Conservation (phyloP, 2,797 vertebrate species). For the Uromys caudimaculatus region DNA sequence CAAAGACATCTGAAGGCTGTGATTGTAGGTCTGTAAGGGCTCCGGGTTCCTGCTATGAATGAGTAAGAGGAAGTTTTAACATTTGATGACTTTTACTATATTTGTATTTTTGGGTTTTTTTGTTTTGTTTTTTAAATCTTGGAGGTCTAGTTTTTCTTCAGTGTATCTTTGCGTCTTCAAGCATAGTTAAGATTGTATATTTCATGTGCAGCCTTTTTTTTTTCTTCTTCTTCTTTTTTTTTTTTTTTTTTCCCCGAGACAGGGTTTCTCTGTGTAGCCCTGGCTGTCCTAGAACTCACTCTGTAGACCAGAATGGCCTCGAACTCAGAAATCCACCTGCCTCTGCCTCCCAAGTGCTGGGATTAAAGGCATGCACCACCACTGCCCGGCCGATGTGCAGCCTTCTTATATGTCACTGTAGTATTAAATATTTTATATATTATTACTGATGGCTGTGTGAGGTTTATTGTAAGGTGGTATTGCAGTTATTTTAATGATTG, state of each 20-base stretch:
- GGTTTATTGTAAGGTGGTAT: neutral
- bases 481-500: conserved; percentile 19
- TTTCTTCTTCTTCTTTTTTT: no score
- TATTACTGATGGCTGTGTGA: neutral
- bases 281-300: no score
- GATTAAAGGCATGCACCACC: no score
- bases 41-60: neutral
- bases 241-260: no score
- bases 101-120: conserved; percentile 28
- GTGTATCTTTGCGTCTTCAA: neutral
- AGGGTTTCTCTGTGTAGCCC: no score
- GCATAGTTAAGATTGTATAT: neutral
- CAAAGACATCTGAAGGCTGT: neutral
- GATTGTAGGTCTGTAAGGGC: neutral
- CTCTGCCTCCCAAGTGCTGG: no score
- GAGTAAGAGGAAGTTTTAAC: neutral
- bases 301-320: no score
- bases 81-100: conserved; percentile 36
- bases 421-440: neutral
- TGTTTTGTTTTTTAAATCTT: neutral
- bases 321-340: no score
- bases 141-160: neutral
- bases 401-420: neutral
- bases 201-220: neutral
- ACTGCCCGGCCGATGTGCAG: no score